A percentile compares a stretch with the other conserved stretches of the same genome.
Evolutionary conservation across 1,140 invertebrate genomes (phyloP).

Genomic region (Nephila pilipes): DNA sequence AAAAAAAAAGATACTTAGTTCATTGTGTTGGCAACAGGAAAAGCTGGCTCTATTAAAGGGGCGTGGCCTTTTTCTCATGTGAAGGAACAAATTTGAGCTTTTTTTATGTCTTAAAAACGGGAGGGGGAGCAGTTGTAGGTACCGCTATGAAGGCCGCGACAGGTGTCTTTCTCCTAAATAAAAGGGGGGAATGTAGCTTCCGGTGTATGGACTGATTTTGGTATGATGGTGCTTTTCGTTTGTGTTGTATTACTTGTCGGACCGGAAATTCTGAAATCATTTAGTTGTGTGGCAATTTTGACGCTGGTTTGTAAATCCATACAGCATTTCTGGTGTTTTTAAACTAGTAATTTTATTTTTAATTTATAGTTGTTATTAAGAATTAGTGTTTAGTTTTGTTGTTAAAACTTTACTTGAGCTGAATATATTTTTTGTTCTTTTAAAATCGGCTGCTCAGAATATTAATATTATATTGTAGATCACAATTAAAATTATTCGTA

Average conservation of each 20-base stretch:
- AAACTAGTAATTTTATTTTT: too few species aligned
- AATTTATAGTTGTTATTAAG: too few species aligned
- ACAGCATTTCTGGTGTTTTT: too few species aligned
- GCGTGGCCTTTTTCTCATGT: slow-evolving; percentile 9
- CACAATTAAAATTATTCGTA: too few species aligned
- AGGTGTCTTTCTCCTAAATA: slow-evolving; percentile 10
- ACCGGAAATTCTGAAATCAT: background rate
- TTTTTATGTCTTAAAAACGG: background rate
- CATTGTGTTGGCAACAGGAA: slow-evolving; percentile 30
- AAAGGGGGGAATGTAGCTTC: background rate
- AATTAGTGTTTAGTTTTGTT: too few species aligned
- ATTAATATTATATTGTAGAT: too few species aligned
- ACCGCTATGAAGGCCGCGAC: background rate
- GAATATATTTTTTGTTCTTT: too few species aligned
- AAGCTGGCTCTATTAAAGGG: slow-evolving; percentile 27
- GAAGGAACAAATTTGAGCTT: slow-evolving; percentile 11
- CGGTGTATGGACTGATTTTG: background rate
- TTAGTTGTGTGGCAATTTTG: background rate
- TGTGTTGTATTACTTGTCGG: background rate
- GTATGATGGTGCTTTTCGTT: background rate
- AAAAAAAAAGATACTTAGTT: background rate
- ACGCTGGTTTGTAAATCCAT: too few species aligned
- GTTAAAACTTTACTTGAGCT: too few species aligned
- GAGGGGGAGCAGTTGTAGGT: too few species aligned
- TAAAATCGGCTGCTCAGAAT: too few species aligned